phyloP scores from a whole-genome alignment of 2,113 vertebrate species.

The Eudyptes chrysolophus region DNA sequence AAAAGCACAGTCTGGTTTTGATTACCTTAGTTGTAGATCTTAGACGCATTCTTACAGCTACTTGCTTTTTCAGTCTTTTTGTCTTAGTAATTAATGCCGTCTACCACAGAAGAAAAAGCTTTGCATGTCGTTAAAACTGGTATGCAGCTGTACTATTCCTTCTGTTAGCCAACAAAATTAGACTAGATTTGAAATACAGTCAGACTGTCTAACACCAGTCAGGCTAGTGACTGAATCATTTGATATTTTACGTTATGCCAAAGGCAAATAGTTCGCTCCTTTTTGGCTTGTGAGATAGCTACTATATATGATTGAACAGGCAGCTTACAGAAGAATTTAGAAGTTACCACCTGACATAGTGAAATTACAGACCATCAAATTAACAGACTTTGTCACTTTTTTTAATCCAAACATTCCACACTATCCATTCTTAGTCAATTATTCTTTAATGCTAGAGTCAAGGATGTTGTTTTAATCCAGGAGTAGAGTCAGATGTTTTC shows the following conservation, averaged over 20 bases:
- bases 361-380: not conserved
- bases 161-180: not conserved
- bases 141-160: not conserved
- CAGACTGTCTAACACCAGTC: not conserved
- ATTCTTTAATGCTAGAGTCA: not conserved
- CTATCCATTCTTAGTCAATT: not conserved
- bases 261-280: not conserved
- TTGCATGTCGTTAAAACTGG: not conserved
- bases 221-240: not conserved
- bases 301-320: not conserved
- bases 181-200: not conserved
- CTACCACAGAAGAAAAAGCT: constrained; percentile 9
- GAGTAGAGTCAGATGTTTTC: not conserved
- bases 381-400: not conserved
- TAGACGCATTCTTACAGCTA: not conserved
- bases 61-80: not conserved
- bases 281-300: not conserved
- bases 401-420: not conserved
- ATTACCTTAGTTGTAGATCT: not conserved
- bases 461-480: not conserved
- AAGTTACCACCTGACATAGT: not conserved
- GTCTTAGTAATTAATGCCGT: not conserved
- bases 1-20: not conserved
- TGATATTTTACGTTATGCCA: not conserved
- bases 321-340: not conserved